These are phyloP conservation scores for Erpetoichthys calabaricus DNA, from an alignment of 2,797 vertebrate genomes.

Conservation along the genomic window DNA sequence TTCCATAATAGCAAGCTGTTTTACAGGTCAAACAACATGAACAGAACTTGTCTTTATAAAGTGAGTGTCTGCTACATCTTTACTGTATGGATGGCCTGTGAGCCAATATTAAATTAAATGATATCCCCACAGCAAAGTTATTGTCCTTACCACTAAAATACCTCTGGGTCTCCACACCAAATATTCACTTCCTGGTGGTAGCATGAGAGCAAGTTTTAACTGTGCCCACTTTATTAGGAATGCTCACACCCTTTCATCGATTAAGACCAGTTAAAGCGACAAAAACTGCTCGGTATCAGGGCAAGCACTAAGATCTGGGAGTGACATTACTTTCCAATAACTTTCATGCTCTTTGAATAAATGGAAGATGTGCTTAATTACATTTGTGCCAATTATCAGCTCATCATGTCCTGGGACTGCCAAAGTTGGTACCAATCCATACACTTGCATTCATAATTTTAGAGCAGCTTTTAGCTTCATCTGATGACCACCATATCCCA, in stretches of 20 bases:
- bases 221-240: conserved; percentile 12
- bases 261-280: conserved; percentile 15
- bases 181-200: conserved; percentile 15
- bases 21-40: too few relatives aligned
- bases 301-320: neutral
- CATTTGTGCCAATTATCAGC: conserved; percentile 19
- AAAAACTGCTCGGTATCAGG: conserved; percentile 18
- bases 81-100: too few relatives aligned
- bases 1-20: too few relatives aligned
- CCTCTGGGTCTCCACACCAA: conserved; percentile 16
- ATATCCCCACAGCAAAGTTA: conserved; percentile 15
- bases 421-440: conserved; percentile 15
- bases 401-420: conserved; percentile 22
- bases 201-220: conserved; percentile 17
- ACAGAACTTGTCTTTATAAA: too few relatives aligned
- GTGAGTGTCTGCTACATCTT: too few relatives aligned
- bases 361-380: conserved; percentile 18
- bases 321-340: conserved; percentile 14
- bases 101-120: too few relatives aligned
- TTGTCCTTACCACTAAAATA: conserved; percentile 6
- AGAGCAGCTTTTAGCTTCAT: too few relatives aligned
- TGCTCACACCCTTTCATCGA: conserved; percentile 8
- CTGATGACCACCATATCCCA: too few relatives aligned
- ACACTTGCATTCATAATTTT: too few relatives aligned
- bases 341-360: conserved; percentile 14